These are phyloP conservation scores for Prolemur simus DNA, from an alignment of 2,113 vertebrate species.

Conservation along the genomic window DNA sequence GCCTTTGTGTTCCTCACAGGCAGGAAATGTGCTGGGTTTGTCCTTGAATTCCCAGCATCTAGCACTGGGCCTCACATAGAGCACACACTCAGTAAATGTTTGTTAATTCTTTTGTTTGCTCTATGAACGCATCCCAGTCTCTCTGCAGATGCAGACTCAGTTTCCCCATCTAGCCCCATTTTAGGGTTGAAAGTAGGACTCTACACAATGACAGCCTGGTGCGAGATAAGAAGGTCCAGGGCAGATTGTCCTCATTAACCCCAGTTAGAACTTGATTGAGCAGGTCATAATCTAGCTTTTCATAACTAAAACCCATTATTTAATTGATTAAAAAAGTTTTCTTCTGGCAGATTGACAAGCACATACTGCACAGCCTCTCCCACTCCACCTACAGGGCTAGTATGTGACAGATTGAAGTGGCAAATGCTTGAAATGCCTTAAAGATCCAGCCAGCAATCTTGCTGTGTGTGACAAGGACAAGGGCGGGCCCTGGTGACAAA, in stretches of 20 bases:
- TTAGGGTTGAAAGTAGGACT: not conserved
- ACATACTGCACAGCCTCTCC: not conserved
- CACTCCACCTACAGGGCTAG: not conserved
- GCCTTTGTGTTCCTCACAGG: not conserved
- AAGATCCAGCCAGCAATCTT: not conserved
- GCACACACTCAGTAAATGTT: not conserved
- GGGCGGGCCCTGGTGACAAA: constrained; percentile 32
- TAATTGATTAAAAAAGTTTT: constrained; percentile 35
- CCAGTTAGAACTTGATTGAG: not conserved
- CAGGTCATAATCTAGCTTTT: not conserved
- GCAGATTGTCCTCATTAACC: not conserved
- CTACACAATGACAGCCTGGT: not conserved
- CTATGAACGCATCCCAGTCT: not conserved
- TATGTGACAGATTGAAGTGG: constrained; percentile 33
- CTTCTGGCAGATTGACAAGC: constrained; percentile 16
- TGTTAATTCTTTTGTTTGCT: not conserved
- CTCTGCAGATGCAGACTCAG: not conserved
- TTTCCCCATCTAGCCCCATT: not conserved
- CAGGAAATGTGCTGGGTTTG: not conserved
- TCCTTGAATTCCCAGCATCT: not conserved
- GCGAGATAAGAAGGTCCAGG: not conserved
- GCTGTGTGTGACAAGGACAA: not conserved
- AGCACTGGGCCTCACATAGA: not conserved
- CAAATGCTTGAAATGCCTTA: constrained; percentile 45
- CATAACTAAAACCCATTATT: not conserved